phyloP scores from a whole-genome alignment of 2,113 vertebrate genomes.

The Otis tarda region DNA sequence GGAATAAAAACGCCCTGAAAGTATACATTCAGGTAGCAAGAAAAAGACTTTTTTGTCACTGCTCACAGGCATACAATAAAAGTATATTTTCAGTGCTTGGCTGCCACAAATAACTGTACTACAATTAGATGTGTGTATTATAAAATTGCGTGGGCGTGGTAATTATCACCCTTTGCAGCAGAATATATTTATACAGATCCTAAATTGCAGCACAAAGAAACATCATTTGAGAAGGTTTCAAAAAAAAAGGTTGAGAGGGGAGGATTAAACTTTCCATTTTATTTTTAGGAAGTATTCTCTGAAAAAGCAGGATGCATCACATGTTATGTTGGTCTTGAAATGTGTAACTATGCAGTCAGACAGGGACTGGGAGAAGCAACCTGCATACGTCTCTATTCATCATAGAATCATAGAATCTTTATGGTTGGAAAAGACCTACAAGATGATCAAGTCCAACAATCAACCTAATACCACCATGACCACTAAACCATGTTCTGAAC shows the following conservation, averaged over 20 bases:
- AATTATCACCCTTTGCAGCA: slow-evolving; percentile 70
- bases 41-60: background rate
- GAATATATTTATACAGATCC: slow-evolving; percentile 68
- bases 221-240: background rate
- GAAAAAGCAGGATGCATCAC: background rate
- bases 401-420: background rate
- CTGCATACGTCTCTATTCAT: background rate
- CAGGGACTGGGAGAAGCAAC: background rate
- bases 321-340: background rate
- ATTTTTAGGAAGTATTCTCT: background rate
- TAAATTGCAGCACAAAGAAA: slow-evolving; percentile 68
- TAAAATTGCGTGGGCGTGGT: slow-evolving; percentile 61
- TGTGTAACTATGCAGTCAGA: background rate
- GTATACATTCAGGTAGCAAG: slow-evolving; percentile 40
- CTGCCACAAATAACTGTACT: slow-evolving; percentile 65
- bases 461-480: too few relatives aligned
- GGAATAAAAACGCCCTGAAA: slow-evolving; percentile 23
- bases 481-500: too few relatives aligned
- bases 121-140: slow-evolving; percentile 68
- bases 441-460: too few relatives aligned
- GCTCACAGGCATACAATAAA: slow-evolving; percentile 45
- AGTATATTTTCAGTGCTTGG: slow-evolving; percentile 60
- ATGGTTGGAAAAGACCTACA: too few relatives aligned
- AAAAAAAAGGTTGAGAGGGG: background rate
- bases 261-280: slow-evolving; percentile 25